These are phyloP conservation scores for Ianthella basta DNA, from an alignment of 37 sponge, comb jelly and placozoan genomes.

Conservation along the genomic window DNA sequence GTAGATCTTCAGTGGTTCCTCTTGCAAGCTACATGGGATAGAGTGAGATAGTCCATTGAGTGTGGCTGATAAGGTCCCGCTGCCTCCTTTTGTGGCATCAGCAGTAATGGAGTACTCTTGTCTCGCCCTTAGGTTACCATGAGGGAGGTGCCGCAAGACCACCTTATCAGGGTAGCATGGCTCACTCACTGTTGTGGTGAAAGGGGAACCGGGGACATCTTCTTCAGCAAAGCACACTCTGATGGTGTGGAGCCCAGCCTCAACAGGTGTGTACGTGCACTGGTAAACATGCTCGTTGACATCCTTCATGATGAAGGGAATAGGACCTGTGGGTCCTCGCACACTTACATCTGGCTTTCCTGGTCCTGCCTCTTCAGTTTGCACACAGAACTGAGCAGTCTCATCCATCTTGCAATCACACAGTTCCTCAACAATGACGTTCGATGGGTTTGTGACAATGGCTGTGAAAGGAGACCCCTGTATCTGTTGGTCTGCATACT, in stretches of 20 bases:
- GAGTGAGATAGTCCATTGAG: slow-evolving; percentile 39
- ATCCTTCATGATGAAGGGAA: slow-evolving; percentile 34
- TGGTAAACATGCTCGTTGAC: slow-evolving; percentile 25
- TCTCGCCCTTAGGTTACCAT: slow-evolving; percentile 44
- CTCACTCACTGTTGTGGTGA: slow-evolving; percentile 52
- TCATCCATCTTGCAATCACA: slow-evolving; percentile 60
- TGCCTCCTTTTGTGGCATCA: slow-evolving; percentile 57
- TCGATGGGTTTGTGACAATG: slow-evolving; percentile 29
- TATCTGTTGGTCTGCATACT: slow-evolving; percentile 61
- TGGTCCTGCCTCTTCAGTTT: slow-evolving; percentile 74
- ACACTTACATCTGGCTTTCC: slow-evolving; percentile 63
- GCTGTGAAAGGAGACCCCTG: slow-evolving; percentile 69
- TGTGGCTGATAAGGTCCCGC: slow-evolving; percentile 54
- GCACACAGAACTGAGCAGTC: slow-evolving; percentile 55
- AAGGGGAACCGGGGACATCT: slow-evolving; percentile 70
- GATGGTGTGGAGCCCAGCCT: slow-evolving; percentile 58
- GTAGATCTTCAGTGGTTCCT: not conserved
- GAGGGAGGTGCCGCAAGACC: not conserved
- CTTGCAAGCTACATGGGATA: not conserved
- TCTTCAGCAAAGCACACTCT: slow-evolving; percentile 51
- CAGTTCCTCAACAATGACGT: slow-evolving; percentile 47
- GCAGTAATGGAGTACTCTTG: slow-evolving; percentile 52
- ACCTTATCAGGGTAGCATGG: not conserved
- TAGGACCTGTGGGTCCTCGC: slow-evolving; percentile 49
- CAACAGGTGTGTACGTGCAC: slow-evolving; percentile 49